Base-by-base conservation (phyloP, 1,140 invertebrate species). In the Bombus difficillimus region DNA sequence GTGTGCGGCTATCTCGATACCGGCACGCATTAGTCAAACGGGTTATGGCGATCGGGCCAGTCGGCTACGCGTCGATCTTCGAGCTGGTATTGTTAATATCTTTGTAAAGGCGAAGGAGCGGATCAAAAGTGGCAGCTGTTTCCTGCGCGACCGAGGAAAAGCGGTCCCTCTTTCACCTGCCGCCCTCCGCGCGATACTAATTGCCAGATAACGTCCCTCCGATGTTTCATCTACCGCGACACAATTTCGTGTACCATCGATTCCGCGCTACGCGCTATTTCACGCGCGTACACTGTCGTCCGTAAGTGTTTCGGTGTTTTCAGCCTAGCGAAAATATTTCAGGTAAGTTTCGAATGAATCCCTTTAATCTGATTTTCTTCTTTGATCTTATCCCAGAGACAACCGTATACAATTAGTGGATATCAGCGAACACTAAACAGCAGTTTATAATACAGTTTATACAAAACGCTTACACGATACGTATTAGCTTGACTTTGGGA, bases 121-220 rank as follows among this genome's bases (percentile, higher is more conserved):
- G 25, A 34, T 28, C 28, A n/a, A 15, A 77, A 8, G 62, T 12
- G 57, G 81, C 81, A 76, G 81, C 59, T 83, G 81, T 47, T 76
- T 64, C 71, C 57, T 43, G 72, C 32, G 15, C 28, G 18, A 32
- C 47, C 18, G 13, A 32, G 81, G 59, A 83, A 75, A 75, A 83
- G 25, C 41, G n/a, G 39, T 62, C 75, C 32, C 59, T n/a, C 12
- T 53, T 41, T 83, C 81, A 83, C 81, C 72, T 83, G 81, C 13
- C 72, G 72, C 15, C 59, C 41, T 66, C 59, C 82, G 88, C 90
- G 37, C 57, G 84, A 81, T 92, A 92, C 91, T 85, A 85, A 85
- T 85, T 88, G 83, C 86, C 59, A 90, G 90, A 92, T 92, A 91
- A 88, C 90, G 88, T 88, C 78, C 82, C 78, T 81, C 80, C 87